Conservation (phyloP, 1,140 invertebrate genomes). For the Drosophila subpulchrella region DNA sequence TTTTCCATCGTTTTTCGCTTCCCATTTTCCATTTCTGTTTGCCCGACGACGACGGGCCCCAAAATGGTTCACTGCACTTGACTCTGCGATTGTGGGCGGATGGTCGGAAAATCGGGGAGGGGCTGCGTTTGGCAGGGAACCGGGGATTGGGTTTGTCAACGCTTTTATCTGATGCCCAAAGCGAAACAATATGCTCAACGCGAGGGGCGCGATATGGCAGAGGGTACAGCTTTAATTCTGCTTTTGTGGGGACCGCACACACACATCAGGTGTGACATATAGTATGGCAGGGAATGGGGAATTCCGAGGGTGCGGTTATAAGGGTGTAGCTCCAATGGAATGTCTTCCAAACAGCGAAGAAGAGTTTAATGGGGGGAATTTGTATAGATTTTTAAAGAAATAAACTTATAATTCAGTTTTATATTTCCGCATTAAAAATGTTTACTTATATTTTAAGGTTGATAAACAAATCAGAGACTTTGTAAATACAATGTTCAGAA, state of each 20-base stretch:
- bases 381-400: neutral
- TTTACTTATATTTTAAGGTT: too few species aligned
- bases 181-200: constrained; percentile 57
- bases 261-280: constrained; percentile 53
- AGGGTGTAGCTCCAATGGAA: constrained; percentile 24
- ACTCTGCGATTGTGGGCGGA: constrained; percentile 39
- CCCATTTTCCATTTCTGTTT: constrained; percentile 46
- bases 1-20: constrained; percentile 39
- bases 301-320: constrained; percentile 18
- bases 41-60: constrained; percentile 61
- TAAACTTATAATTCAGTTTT: too few species aligned
- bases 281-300: neutral
- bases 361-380: neutral
- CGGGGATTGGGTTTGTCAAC: constrained; percentile 64
- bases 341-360: neutral
- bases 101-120: constrained; percentile 1
- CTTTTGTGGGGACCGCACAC: constrained; percentile 31
- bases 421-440: neutral
- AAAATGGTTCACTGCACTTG: constrained; percentile 81
- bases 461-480: neutral
- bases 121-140: constrained; percentile 2
- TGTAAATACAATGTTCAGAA: neutral
- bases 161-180: constrained; percentile 62
- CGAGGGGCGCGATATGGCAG: neutral
- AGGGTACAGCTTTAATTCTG: constrained; percentile 43